Evolutionary conservation across 2,113 vertebrate genomes (phyloP), one percentile per base, ranked within the genome.

Genomic region (Eubucco bourcierii): DNA sequence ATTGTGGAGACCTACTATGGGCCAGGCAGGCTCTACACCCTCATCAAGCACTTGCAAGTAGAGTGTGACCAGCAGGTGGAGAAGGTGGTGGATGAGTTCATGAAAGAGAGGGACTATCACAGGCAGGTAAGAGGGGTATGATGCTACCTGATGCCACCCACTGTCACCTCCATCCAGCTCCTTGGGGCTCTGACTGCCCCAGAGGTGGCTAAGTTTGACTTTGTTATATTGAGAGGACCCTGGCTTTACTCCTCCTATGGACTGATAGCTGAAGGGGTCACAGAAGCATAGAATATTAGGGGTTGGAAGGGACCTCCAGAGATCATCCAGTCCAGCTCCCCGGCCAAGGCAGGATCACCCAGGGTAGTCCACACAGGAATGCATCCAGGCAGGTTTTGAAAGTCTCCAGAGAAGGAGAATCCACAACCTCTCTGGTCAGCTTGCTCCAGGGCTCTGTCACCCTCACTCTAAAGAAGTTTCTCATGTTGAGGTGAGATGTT

Each of bases 1-100:
- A 99, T 99, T 4, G 98, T 99, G 71, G 99, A 99, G 95, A 99
- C 99, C 2, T 99, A 99, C 93, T 99, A 99, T 0, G 99, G 99
- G 14, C 99, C 98, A 2, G 99, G 99, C 17, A 98, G 98, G 88
- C 98, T 99, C 59, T 99, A 98, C 95, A 98, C 98, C 12, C 98
- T 99, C 65, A 99, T 99, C 95, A 99, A 98, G 92, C 98, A 99
- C 95, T 97, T 99, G 78, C 99, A 99, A 90, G 98, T 98, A 56
- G 99, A 99, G 92, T 99, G 99, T 8, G 99, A 99, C 97, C 97
- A 63, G 33, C 99, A 99, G 88, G 98, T 98, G 44, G 98, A 99
- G 93, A 99, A 98, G 91, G 98, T 99, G 74, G 99, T 99, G 37
- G 99, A 99, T 92, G 98, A 98, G 94, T 99, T 99, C 96, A 98